These are phyloP conservation scores for Danaus chrysippus DNA, from an alignment of 2,888 invertebrate genomes.

Conservation along the genomic window DNA sequence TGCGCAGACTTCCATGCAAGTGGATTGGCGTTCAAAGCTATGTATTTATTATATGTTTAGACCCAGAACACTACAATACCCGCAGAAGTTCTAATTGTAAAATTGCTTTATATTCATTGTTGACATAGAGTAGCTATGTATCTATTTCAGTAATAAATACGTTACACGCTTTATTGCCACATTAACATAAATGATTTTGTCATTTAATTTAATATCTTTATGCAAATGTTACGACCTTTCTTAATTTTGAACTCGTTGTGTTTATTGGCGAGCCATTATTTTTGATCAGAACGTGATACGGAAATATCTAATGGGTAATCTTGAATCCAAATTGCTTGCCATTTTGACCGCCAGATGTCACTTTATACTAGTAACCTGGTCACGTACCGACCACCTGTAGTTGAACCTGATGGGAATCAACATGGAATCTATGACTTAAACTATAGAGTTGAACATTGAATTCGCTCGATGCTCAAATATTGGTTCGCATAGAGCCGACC, in stretches of 20 bases:
- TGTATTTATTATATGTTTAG: slow-evolving; percentile 24
- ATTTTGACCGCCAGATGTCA: slow-evolving; percentile 60
- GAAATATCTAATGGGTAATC: slow-evolving; percentile 32
- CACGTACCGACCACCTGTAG: slow-evolving; percentile 43
- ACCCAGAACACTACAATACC: slow-evolving; percentile 21
- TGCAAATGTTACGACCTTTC: background rate
- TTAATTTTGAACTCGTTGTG: background rate
- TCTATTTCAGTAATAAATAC: background rate
- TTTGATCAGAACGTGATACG: slow-evolving; percentile 29
- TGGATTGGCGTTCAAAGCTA: slow-evolving; percentile 35
- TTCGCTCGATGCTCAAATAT: slow-evolving; percentile 33
- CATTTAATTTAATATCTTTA: background rate
- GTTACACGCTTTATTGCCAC: no score
- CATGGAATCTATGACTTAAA: slow-evolving; percentile 20
- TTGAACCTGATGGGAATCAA: slow-evolving; percentile 11
- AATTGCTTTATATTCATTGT: slow-evolving; percentile 18
- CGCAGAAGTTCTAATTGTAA: slow-evolving; percentile 29
- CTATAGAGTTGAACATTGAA: slow-evolving; percentile 32
- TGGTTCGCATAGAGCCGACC: slow-evolving; percentile 59
- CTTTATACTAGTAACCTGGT: slow-evolving; percentile 45
- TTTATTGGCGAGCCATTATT: slow-evolving; percentile 6
- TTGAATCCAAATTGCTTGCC: slow-evolving; percentile 38
- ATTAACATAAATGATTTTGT: background rate
- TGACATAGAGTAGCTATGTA: background rate
- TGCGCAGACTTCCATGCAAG: slow-evolving; percentile 28